Base-by-base conservation (phyloP, 2,888 invertebrate genomes). In the Cerastis rubricosa region DNA sequence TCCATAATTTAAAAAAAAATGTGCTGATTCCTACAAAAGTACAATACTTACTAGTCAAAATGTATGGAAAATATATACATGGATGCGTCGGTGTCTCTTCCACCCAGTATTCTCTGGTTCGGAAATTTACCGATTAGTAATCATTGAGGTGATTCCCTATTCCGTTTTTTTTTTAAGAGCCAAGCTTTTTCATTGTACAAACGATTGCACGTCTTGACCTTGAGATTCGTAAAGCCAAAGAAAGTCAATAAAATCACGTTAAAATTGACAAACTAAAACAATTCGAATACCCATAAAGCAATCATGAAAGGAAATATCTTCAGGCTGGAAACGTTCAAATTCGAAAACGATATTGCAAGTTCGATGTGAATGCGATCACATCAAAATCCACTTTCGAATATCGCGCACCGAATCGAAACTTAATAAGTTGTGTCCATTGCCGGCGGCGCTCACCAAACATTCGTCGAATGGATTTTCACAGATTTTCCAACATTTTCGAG, bases 311-410 rank as follows among this genome's bases (percentile, higher is more conserved):
- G 29, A 70, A 51, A 54, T 43, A 54, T 51, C 22, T 63, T 70
- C 7, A 81, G 70, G 40, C 65, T 67, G n/a, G 45, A 68, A 73
- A 71, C 45, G 29, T 35, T 43, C n/a, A 29, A 40, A 67, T 85
- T 68, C 40, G 14, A 63, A 76, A 71, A 71, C 65, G 54, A 57
- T 65, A 45, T 45, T 71, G 70, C 81, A 67, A 70, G 45, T 74
- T 72, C 72, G 63, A 78, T 74, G 69, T 68, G 77, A 86, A 76
- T 65, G 68, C 73, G 75, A 85, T 87, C 88, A 74, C 77, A 85
- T 85, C 71, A 76, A 77, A 83, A 74, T 76, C 67, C 74, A 79
- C 64, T 87, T 77, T 64, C 63, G 51, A 70, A 83, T 76, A 74
- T 78, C 71, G 70, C 49, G 17, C 68, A 51, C 40, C 35, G 66